Conservation (phyloP, 2,888 invertebrate genomes). For the Mylabris sibirica region DNA sequence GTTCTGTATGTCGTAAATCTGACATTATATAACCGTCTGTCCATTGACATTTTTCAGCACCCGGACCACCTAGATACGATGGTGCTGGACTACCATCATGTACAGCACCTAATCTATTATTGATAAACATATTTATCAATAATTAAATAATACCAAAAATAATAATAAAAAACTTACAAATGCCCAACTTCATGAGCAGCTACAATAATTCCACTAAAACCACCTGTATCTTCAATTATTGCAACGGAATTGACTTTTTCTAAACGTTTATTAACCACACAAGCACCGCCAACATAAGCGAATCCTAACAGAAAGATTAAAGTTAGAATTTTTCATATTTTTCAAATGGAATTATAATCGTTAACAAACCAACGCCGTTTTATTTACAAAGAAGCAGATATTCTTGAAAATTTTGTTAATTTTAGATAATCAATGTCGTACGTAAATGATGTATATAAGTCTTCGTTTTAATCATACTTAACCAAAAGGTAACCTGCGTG, state of each 20-base stretch:
- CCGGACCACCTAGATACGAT: slow-evolving; percentile 92
- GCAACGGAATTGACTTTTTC: slow-evolving; percentile 97
- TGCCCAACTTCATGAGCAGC: slow-evolving; percentile 97
- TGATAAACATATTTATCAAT: background rate
- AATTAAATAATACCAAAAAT: too few relatives aligned
- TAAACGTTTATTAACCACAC: slow-evolving; percentile 92
- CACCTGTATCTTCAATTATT: slow-evolving; percentile 95
- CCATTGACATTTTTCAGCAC: slow-evolving; percentile 94
- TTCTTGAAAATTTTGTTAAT: slow-evolving; percentile 5
- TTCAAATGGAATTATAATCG: too few relatives aligned
- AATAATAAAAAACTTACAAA: slow-evolving; percentile 75
- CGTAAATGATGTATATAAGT: background rate
- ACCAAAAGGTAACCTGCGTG: background rate
- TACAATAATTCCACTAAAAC: slow-evolving; percentile 95
- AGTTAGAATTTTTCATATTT: background rate
- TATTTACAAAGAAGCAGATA: background rate
- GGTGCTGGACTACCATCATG: slow-evolving; percentile 96
- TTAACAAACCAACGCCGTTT: slow-evolving; percentile 30
- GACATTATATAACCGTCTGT: slow-evolving; percentile 97
- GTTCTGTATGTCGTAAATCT: slow-evolving; percentile 90
- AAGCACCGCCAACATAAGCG: slow-evolving; percentile 95
- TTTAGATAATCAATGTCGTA: background rate
- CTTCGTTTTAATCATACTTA: background rate
- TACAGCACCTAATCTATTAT: slow-evolving; percentile 85
- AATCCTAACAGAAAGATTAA: slow-evolving; percentile 72